Conservation (phyloP, 2,888 invertebrate genomes). For the Pseudeuparius sepicola region DNA sequence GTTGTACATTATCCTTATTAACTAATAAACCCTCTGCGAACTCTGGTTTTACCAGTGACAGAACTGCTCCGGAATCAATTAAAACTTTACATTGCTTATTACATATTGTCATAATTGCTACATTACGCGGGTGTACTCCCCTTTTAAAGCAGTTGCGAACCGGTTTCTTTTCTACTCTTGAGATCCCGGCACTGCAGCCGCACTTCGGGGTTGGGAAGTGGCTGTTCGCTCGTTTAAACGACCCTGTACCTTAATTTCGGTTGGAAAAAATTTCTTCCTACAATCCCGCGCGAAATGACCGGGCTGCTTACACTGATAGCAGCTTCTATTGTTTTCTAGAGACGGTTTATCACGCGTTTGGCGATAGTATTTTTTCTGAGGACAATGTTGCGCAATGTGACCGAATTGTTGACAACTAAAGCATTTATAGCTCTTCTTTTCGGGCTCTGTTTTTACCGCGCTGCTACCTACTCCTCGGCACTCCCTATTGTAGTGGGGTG, state of each 20-base stretch:
- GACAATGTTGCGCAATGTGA: slow-evolving; percentile 4
- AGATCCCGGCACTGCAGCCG: slow-evolving; percentile 6
- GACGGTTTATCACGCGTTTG: too few relatives aligned
- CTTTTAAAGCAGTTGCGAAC: too few relatives aligned
- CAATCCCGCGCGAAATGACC: slow-evolving; percentile 4
- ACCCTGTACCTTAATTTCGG: not conserved
- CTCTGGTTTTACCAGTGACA: too few relatives aligned
- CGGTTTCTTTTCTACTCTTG: not conserved
- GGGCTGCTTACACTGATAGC: not conserved
- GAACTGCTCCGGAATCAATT: slow-evolving; percentile 7
- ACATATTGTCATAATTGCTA: not conserved
- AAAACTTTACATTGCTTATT: slow-evolving; percentile 1
- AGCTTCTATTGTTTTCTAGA: not conserved
- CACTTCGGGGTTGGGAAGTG: slow-evolving; percentile 6
- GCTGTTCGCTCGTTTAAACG: slow-evolving; percentile 8
- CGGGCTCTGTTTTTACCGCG: too few relatives aligned
- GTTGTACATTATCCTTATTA: not conserved
- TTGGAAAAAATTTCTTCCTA: not conserved
- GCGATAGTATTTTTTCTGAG: not conserved
- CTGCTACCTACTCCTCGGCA: too few relatives aligned
- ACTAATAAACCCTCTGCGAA: slow-evolving; percentile 5
- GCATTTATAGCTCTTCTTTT: not conserved
- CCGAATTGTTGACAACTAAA: not conserved
- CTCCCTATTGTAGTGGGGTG: too few relatives aligned
- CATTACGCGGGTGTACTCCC: not conserved